Percentiles rank a stretch among this genome's conserved stretches.
These are phyloP conservation scores for Arizona elegans DNA, from an alignment of 2,113 vertebrate genomes.

Conservation along the genomic window DNA sequence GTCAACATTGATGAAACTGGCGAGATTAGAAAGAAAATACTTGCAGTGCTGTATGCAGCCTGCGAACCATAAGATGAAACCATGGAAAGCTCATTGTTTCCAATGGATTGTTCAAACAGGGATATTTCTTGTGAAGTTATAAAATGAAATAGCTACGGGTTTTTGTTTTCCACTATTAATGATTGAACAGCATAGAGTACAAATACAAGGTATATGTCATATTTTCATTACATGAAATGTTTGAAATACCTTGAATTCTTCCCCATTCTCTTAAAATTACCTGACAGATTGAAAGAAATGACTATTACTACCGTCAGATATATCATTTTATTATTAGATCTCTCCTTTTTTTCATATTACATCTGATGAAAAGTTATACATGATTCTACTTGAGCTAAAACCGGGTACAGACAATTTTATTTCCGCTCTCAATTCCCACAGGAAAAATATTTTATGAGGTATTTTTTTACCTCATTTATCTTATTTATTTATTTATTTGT, in stretches of 20 bases:
- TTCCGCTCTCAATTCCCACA: not conserved
- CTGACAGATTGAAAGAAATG: not conserved
- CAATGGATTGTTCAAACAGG: not conserved
- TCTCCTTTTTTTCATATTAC: not conserved
- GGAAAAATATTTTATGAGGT: not conserved
- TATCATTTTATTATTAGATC: not conserved
- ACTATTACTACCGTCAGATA: not conserved
- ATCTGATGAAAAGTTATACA: not conserved
- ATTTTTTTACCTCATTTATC: not conserved
- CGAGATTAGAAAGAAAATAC: not conserved
- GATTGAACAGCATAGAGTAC: not conserved
- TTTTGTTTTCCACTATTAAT: not conserved
- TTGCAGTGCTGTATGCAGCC: not conserved
- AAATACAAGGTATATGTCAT: not conserved
- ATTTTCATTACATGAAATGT: not conserved
- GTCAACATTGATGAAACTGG: not conserved
- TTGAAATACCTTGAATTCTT: not conserved
- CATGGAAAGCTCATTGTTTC: not conserved
- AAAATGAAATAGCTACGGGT: not conserved
- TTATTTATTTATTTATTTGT: no score
- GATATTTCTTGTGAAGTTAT: not conserved
- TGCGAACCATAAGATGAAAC: not conserved
- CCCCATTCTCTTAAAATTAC: not conserved
- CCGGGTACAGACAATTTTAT: not conserved
- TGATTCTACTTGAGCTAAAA: not conserved